Conservation (phyloP, 2,113 vertebrate genomes). For the Ia io region DNA sequence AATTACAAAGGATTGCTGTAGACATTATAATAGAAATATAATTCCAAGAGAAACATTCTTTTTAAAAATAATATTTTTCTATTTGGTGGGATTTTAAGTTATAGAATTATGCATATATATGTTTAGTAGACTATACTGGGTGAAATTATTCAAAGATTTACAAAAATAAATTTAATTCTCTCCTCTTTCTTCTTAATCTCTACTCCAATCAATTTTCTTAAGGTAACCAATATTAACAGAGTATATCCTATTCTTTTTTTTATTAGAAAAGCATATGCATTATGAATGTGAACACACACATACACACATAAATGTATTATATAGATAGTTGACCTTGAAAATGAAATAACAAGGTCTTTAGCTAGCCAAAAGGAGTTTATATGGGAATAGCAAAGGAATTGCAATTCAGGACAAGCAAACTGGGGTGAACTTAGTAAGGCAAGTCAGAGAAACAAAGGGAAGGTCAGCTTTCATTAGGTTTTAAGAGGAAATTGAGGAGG, state of each 20-base stretch:
- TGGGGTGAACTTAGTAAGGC: neutral
- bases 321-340: neutral
- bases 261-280: neutral
- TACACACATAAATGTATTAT: neutral
- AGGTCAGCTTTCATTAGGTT: neutral
- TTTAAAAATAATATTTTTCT: neutral
- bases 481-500: neutral
- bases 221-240: neutral
- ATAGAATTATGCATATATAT: neutral
- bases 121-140: neutral
- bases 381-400: neutral
- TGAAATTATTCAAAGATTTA: neutral
- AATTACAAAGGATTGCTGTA: neutral
- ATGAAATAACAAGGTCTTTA: neutral
- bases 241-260: neutral
- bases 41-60: neutral
- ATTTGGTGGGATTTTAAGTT: neutral
- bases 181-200: neutral
- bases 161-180: neutral
- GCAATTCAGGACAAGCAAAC: neutral
- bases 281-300: neutral
- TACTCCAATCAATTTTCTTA: neutral
- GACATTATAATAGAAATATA: neutral
- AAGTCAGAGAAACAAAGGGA: neutral
- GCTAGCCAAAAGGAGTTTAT: neutral